Percentiles rank a stretch among this genome's conserved stretches.
phyloP scores from a whole-genome alignment of 2,797 vertebrate species.

The Apogon hyalosoma region DNA sequence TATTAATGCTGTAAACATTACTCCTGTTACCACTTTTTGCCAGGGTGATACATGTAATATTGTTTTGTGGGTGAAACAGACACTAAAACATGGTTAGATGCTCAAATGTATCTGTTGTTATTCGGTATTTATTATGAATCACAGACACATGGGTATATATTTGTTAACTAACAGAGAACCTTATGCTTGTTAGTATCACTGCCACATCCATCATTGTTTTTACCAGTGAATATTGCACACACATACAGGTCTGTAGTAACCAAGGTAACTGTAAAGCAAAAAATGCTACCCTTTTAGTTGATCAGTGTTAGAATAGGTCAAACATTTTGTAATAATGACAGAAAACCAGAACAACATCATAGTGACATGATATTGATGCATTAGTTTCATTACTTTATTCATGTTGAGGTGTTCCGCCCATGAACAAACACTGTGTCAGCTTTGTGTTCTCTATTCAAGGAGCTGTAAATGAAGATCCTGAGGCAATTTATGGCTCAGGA shows the following conservation, averaged over 20 bases:
- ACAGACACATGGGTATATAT: no score
- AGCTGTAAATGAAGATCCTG: conserved; percentile 4
- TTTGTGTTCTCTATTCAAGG: no score
- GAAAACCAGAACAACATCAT: background rate
- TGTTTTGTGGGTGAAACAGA: conserved; percentile 1
- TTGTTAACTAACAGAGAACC: no score
- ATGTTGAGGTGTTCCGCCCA: background rate
- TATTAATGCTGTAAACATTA: conserved; percentile 14
- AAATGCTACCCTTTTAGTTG: background rate
- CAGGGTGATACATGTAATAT: background rate
- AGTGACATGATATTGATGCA: background rate
- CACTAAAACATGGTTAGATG: background rate
- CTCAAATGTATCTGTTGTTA: no score
- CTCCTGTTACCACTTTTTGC: conserved; percentile 1
- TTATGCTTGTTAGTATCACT: no score
- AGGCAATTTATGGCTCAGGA: background rate
- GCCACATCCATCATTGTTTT: no score
- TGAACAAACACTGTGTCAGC: conserved; percentile 5
- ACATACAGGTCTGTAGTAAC: background rate
- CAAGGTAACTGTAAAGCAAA: background rate
- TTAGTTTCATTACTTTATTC: background rate
- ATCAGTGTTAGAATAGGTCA: background rate
- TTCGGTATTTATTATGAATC: background rate
- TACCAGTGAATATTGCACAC: no score
- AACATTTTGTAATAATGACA: background rate